Base-by-base conservation (phyloP, 2,797 vertebrate species). In the Melanotaenia boesemani region DNA sequence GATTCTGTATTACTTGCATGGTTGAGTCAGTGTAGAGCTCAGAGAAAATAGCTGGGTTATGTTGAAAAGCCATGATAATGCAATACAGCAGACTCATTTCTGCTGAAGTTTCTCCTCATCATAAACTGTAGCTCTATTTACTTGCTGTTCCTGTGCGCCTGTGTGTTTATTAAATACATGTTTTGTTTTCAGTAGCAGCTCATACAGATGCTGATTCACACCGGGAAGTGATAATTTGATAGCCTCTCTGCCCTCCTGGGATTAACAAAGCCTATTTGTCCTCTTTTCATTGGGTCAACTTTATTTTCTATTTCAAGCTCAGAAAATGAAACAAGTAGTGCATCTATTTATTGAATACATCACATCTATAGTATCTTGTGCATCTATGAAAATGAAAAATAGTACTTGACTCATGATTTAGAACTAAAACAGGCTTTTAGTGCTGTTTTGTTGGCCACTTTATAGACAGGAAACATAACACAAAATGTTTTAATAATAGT, bases 381-480 rank as follows among this genome's bases (percentile, higher is more conserved):
- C 20, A 37, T 75, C 39, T 63, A 50, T 75, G 36, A 26, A 0
- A 0, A 22, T 48, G 15, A 79, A 64, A 79, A 77, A 63, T 11
- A 18, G 41, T 30, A 12, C 68, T 36, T 81, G 48, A 46, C 67
- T 56, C 6, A 11, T 2, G 6, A 57, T 73, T 70, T 59, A 46
- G 13, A 34, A 22, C 66, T 67, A 56, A 63, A 67, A 84, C 48
- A 39, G 20, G 36, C 58, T 65, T 80, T 79, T 39, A 68, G 77
- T 83, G 74, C 60, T 54, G 44, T 60, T 75, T 41, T 63, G 76
- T 28, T 54, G 65, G 63, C 56, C 74, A 75, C 64, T 84, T 84
- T 80, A 66, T 61, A 56, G 79, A 58, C 57, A 79, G 72, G 46
- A 78, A 46, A 70, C 68, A 89, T 46, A 80, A 83, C 41, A 52